phyloP scores from a whole-genome alignment of 2,797 vertebrate genomes.

The Pempheris klunzingeri region DNA sequence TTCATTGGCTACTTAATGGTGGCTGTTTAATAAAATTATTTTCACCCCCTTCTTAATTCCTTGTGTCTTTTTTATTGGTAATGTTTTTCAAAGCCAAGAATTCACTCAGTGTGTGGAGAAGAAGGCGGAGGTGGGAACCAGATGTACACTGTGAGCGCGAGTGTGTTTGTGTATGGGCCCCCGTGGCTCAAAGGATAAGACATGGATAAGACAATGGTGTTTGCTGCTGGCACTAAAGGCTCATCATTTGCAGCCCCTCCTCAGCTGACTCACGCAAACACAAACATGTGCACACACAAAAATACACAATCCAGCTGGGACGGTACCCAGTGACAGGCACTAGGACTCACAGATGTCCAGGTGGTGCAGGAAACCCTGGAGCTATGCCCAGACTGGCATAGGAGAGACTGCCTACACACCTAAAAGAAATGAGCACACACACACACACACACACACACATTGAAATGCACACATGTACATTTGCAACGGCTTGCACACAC shows the following conservation, averaged over 20 bases:
- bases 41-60: constrained; percentile 54
- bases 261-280: constrained; percentile 48
- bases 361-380: constrained; percentile 85
- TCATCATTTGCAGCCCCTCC: constrained; percentile 71
- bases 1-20: constrained; percentile 77
- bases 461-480: constrained; percentile 43
- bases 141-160: constrained; percentile 51
- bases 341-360: constrained; percentile 82
- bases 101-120: constrained; percentile 33
- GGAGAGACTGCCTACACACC: constrained; percentile 60
- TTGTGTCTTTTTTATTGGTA: constrained; percentile 59
- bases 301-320: constrained; percentile 81
- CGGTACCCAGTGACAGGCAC: constrained; percentile 77
- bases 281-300: constrained; percentile 30
- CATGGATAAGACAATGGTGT: constrained; percentile 76
- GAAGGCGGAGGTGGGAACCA: constrained; percentile 50
- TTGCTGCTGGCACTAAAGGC: constrained; percentile 79
- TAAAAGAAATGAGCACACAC: constrained; percentile 53
- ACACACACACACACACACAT: constrained; percentile 24
- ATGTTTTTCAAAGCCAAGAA: constrained; percentile 58
- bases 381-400: constrained; percentile 77
- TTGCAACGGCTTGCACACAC: constrained; percentile 48
- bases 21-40: constrained; percentile 69
- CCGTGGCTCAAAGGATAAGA: constrained; percentile 66
- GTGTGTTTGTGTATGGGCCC: constrained; percentile 40